phyloP scores from a whole-genome alignment of 2,113 vertebrate genomes.

The Hemiprocne comata region DNA sequence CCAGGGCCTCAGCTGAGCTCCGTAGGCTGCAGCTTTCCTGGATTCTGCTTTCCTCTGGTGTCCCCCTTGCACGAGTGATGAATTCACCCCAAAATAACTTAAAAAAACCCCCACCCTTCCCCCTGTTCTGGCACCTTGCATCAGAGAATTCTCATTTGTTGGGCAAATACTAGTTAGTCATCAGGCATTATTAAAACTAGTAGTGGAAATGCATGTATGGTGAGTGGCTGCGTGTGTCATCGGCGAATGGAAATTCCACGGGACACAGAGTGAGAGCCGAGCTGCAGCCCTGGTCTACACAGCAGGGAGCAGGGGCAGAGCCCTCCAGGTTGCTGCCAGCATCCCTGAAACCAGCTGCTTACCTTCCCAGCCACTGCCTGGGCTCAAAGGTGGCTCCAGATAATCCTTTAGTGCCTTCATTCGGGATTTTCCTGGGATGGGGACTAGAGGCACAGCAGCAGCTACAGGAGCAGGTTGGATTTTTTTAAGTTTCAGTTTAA shows the following conservation, averaged over 20 bases:
- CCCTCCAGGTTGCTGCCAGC: background rate
- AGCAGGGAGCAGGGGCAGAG: background rate
- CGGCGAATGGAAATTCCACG: background rate
- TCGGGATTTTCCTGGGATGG: background rate
- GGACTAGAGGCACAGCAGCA: background rate
- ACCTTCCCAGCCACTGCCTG: background rate
- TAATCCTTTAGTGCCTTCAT: rapidly evolving
- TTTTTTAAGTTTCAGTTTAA: background rate
- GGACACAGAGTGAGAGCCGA: rapidly evolving
- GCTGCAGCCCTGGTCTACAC: background rate
- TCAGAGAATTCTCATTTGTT: rapidly evolving
- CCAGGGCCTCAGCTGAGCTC: background rate
- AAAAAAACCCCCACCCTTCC: background rate
- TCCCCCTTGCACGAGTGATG: background rate
- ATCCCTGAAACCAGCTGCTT: background rate
- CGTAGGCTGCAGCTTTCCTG: background rate
- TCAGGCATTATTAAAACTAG: background rate
- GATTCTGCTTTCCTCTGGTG: background rate
- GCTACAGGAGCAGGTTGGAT: background rate
- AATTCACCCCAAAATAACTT: background rate
- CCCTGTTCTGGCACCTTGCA: background rate
- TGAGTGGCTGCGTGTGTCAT: background rate
- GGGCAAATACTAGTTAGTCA: background rate
- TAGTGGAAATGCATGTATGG: background rate
- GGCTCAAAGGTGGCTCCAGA: rapidly evolving